These are phyloP conservation scores for Diacarnus erythraeanus DNA, from an alignment of 37 sponge, comb jelly and placozoan species.

Conservation along the genomic window DNA sequence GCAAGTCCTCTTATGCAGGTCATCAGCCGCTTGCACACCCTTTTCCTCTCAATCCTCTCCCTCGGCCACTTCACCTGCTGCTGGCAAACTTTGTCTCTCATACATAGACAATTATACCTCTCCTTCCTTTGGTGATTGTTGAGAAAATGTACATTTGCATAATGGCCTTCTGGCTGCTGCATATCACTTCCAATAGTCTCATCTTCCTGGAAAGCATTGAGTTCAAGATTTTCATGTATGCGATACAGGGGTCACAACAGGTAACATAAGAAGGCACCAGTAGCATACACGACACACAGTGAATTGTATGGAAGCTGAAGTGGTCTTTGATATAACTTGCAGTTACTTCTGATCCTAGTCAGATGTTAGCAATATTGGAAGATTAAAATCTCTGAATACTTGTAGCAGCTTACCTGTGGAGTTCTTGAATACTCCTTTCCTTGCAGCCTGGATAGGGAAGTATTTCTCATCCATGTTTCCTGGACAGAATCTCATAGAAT, in stretches of 20 bases:
- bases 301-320: neutral
- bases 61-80: neutral
- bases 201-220: neutral
- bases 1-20: too few relatives aligned
- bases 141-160: neutral
- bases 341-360: neutral
- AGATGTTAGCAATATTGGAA: neutral
- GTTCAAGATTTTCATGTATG: neutral
- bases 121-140: neutral
- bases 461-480: neutral
- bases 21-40: conserved; percentile 2
- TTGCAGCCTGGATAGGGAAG: neutral
- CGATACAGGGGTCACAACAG: neutral
- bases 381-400: neutral
- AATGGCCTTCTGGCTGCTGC: neutral
- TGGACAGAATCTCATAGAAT: neutral
- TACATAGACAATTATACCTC: neutral
- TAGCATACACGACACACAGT: neutral
- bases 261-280: neutral
- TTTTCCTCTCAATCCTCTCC: neutral
- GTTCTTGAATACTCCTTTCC: neutral
- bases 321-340: neutral
- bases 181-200: neutral
- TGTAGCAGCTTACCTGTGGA: neutral
- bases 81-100: neutral